Evolutionary conservation across 1,140 invertebrate genomes (phyloP).

Genomic region (Aphidius gifuensis): DNA sequence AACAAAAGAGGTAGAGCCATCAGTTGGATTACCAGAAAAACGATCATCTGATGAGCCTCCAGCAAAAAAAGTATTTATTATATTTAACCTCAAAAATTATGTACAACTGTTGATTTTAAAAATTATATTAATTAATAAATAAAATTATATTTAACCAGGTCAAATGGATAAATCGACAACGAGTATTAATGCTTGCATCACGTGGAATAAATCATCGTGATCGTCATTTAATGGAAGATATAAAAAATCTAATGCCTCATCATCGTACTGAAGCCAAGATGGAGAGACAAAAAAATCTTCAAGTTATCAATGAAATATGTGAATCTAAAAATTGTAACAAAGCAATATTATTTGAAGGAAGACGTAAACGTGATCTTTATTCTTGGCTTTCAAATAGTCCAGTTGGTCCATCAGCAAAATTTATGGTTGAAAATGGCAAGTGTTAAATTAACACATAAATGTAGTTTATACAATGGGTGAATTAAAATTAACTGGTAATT

Average conservation of each 20-base stretch:
- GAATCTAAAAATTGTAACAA: constrained; percentile 98
- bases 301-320: constrained; percentile 81
- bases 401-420: constrained; percentile 91
- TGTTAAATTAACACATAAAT: too few species aligned
- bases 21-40: constrained; percentile 36
- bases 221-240: constrained; percentile 93
- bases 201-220: constrained; percentile 87
- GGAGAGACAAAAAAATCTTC: constrained; percentile 72
- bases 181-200: constrained; percentile 88
- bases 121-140: constrained; percentile 1
- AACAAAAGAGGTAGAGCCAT: constrained; percentile 19
- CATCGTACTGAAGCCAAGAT: constrained; percentile 88
- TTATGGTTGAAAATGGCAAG: constrained; percentile 86
- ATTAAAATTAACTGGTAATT: constrained; percentile 96
- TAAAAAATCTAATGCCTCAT: constrained; percentile 91
- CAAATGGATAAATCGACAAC: constrained; percentile 91
- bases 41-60: constrained; percentile 51
- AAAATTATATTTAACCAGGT: constrained; percentile 48
- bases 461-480: constrained; percentile 98
- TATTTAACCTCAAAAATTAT: not conserved
- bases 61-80: constrained; percentile 49
- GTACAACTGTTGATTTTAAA: constrained; percentile 19
- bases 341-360: constrained; percentile 88
- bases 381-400: constrained; percentile 89
- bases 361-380: constrained; percentile 90